Evolutionary conservation across 2,888 invertebrate genomes (phyloP).

Genomic region (Stegophylla sp.): DNA sequence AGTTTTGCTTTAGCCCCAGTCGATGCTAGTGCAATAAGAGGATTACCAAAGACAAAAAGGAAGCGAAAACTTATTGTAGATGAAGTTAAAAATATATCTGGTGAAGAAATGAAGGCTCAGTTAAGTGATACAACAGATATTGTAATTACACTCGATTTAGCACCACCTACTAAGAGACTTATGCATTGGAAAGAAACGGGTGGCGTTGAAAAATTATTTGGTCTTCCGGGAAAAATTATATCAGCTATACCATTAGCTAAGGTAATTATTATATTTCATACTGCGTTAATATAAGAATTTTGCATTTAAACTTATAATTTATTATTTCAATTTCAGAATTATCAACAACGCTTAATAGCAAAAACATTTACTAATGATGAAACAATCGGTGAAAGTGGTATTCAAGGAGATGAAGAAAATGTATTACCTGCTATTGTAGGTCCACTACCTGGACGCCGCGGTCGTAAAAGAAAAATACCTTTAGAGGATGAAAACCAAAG

Average conservation of each 20-base stretch:
- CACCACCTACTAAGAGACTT: conserved; percentile 94
- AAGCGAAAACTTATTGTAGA: conserved; percentile 97
- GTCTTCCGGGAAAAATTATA: conserved; percentile 86
- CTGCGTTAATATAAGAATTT: too few relatives aligned
- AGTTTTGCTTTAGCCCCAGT: conserved; percentile 96
- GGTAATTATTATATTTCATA: conserved; percentile 66
- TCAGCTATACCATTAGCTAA: conserved; percentile 84
- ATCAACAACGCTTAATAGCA: conserved; percentile 83
- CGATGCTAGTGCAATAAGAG: conserved; percentile 87
- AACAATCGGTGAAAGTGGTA: conserved; percentile 60
- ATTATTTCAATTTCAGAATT: conserved; percentile 69
- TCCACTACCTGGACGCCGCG: conserved; percentile 60
- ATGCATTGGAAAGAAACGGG: conserved; percentile 99
- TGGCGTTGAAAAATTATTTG: conserved; percentile 94
- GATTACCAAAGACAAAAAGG: conserved; percentile 86
- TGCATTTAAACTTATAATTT: too few relatives aligned
- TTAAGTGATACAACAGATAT: conserved; percentile 96
- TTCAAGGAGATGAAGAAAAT: conserved; percentile 59
- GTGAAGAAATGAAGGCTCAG: conserved; percentile 99
- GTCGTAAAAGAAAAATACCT: conserved; percentile 60
- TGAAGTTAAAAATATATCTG: conserved; percentile 97
- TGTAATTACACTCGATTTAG: conserved; percentile 91
- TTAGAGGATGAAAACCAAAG: conserved; percentile 57
- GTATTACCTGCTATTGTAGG: conserved; percentile 60
- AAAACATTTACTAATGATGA: conserved; percentile 69